Base-by-base conservation (phyloP, 2,888 invertebrate species). In the Empis stercorea region DNA sequence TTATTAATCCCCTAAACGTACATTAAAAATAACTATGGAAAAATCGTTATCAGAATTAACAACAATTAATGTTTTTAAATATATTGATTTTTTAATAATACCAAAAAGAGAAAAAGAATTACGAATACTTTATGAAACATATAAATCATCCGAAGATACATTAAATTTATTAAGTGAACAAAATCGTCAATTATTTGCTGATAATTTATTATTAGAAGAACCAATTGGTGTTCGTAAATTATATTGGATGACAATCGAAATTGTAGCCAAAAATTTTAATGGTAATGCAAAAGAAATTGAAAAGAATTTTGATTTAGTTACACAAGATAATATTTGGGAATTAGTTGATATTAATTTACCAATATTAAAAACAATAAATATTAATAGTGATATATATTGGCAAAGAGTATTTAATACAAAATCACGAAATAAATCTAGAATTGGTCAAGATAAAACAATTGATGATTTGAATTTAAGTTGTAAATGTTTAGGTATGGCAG, bases 311-410 rank as follows among this genome's bases (percentile, higher is more conserved):
- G 10, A 20, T 27, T 27, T 27, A 23, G 5, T 11, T n/a, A 23
- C 20, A 14, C 23, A 27, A 27, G 14, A 11, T 10, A 14, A 20
- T 23, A 20, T 40, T 5, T 40, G 20, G 23, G 62, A 63, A 36
- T 51, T 57, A 0, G 40, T 66, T 23, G 57, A 59, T 43, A 51
- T 59, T 1, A 53, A 64, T 20, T 15, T 61, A 32, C 61, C 63
- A 0, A 52, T 66, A 15, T 48, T 51, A 7, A 48, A 61, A n/a
- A 63, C 64, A 42, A 60, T 59, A 20, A 51, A 54, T 37, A 57
- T 66, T 13, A 48, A 52, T 0, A 61, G 60, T 14, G 15, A 56
- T 11, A 51, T 54, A 1, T 66, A 55, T 47, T 66, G 65, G 65
- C 59, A 56, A 2, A 59, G 65, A 9, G 56, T 64, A 0, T 66